phyloP scores from a whole-genome alignment of 2,888 invertebrate genomes.

The Leptopterna dolabrata region DNA sequence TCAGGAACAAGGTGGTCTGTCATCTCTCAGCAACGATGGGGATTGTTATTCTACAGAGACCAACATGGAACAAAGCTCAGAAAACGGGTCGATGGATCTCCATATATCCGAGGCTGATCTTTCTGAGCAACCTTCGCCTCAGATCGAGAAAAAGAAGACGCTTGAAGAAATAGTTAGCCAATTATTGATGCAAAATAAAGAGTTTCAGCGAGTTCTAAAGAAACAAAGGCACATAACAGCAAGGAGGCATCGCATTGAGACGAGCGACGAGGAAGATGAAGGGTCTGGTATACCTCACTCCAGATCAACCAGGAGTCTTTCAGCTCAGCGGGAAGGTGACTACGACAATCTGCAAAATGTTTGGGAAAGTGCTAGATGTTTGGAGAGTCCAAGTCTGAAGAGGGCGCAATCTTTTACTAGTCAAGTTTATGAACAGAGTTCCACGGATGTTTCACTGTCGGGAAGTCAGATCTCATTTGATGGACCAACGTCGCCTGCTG shows the following conservation, averaged over 20 bases:
- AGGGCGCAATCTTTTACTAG: conserved; percentile 65
- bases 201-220: conserved; percentile 82
- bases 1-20: conserved; percentile 46
- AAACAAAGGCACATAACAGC: conserved; percentile 76
- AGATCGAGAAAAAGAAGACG: conserved; percentile 70
- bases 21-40: conserved; percentile 25
- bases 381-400: conserved; percentile 63
- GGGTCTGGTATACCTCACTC: conserved; percentile 51
- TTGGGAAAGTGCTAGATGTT: conserved; percentile 58
- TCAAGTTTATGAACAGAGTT: conserved; percentile 62
- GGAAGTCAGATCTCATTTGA: conserved; percentile 64
- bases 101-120: conserved; percentile 64
- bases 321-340: conserved; percentile 59
- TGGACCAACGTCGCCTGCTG: conserved; percentile 75
- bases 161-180: conserved; percentile 85
- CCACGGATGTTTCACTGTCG: conserved; percentile 58
- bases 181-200: conserved; percentile 83
- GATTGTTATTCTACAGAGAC: conserved; percentile 11
- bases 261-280: conserved; percentile 62
- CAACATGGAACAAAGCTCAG: conserved; percentile 51
- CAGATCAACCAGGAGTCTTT: conserved; percentile 59
- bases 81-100: conserved; percentile 66
- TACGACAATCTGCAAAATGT: conserved; percentile 62
- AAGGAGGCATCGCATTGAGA: conserved; percentile 67
- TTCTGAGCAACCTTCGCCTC: conserved; percentile 55